Conservation (phyloP, 2,797 vertebrate species). For the Pyrrhura leucotis region DNA sequence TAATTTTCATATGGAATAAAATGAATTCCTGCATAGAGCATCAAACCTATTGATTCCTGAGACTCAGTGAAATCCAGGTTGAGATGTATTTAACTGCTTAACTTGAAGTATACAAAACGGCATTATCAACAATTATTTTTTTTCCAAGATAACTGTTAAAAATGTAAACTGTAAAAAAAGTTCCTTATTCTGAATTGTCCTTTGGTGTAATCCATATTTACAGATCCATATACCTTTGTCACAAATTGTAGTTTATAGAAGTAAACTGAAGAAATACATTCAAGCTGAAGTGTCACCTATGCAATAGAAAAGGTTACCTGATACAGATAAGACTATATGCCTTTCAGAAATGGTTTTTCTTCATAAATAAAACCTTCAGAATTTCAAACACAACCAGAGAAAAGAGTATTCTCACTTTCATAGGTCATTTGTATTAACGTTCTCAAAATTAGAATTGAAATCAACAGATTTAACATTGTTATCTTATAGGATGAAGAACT, state of each 20-base stretch:
- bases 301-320: slow-evolving; percentile 1
- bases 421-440: background rate
- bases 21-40: background rate
- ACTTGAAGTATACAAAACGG: background rate
- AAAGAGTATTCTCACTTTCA: background rate
- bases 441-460: slow-evolving; percentile 14
- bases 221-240: background rate
- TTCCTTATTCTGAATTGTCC: background rate
- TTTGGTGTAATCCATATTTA: background rate
- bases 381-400: background rate
- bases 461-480: background rate
- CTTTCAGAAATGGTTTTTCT: background rate
- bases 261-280: slow-evolving; percentile 38
- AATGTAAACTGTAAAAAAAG: background rate
- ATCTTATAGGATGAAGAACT: background rate
- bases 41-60: background rate
- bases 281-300: background rate
- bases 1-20: background rate
- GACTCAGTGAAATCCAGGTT: background rate
- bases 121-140: background rate
- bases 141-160: background rate
- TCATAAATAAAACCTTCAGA: background rate
- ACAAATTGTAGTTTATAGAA: slow-evolving; percentile 48
- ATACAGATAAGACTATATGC: background rate
- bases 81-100: background rate